phyloP scores from a whole-genome alignment of 2,113 vertebrate genomes.

The Alectura lathami region DNA sequence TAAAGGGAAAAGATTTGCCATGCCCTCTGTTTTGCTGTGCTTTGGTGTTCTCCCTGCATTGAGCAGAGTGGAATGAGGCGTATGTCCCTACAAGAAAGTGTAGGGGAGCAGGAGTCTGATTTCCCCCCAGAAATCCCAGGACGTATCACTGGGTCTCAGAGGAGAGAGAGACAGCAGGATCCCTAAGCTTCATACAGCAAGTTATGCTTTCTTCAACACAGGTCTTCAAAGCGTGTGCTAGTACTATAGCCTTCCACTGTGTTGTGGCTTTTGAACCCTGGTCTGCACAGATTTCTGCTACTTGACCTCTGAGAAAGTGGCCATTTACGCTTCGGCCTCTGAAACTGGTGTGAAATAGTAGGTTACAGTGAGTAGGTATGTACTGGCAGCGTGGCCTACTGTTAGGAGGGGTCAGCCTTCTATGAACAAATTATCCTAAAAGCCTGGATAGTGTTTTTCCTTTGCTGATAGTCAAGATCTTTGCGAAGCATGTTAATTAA shows the following conservation, averaged over 20 bases:
- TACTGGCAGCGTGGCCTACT: neutral
- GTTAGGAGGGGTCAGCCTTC: neutral
- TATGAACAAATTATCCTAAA: neutral
- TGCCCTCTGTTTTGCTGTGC: neutral
- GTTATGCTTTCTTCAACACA: neutral
- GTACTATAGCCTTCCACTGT: too few species aligned
- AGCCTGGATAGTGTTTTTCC: neutral
- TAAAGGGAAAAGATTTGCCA: accelerated
- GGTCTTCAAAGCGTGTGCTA: neutral
- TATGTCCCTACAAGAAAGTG: neutral
- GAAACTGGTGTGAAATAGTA: neutral
- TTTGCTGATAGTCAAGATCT: neutral
- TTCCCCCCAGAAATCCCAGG: neutral
- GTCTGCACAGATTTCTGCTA: neutral
- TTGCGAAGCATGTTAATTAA: conserved; percentile 49
- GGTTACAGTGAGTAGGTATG: neutral
- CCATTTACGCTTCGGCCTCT: neutral
- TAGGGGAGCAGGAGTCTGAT: neutral
- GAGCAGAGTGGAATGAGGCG: neutral
- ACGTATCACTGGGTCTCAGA: neutral
- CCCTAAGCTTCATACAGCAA: neutral
- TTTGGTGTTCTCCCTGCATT: neutral
- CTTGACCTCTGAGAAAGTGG: neutral
- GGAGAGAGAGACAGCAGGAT: neutral
- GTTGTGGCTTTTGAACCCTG: neutral